These are phyloP conservation scores for Sebastolobus altivelis DNA, from an alignment of 2,797 vertebrate species.

Conservation along the genomic window DNA sequence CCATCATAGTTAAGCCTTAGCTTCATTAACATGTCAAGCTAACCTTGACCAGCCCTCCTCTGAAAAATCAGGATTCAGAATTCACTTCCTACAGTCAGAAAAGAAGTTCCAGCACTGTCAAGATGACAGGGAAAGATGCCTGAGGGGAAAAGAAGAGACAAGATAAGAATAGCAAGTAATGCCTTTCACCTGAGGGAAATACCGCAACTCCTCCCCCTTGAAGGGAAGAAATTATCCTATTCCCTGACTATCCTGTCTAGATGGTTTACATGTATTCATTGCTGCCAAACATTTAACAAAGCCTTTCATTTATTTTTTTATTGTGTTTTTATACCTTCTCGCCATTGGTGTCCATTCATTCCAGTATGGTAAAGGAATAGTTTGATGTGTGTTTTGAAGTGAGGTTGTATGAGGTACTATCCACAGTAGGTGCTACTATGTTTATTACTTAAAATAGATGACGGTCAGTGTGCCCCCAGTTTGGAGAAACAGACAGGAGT, in stretches of 20 bases:
- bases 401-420: too few relatives aligned
- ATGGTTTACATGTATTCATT: slow-evolving; percentile 20
- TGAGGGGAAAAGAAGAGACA: slow-evolving; percentile 65
- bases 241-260: slow-evolving; percentile 22
- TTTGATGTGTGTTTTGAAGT: too few relatives aligned
- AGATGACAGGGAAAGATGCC: slow-evolving; percentile 80
- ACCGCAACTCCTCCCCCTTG: slow-evolving; percentile 49
- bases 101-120: slow-evolving; percentile 79
- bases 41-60: slow-evolving; percentile 78
- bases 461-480: too few relatives aligned
- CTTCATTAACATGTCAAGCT: slow-evolving; percentile 81
- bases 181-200: slow-evolving; percentile 67
- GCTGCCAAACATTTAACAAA: not conserved
- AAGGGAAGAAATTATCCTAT: slow-evolving; percentile 59
- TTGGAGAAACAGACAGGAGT: too few relatives aligned
- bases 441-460: too few relatives aligned
- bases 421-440: too few relatives aligned
- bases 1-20: slow-evolving; percentile 68
- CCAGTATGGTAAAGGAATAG: not conserved
- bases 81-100: slow-evolving; percentile 62
- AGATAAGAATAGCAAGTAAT: slow-evolving; percentile 78
- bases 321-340: not conserved
- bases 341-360: not conserved
- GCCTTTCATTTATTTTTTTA: not conserved
- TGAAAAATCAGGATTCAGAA: slow-evolving; percentile 75